Conservation (phyloP, 2,888 invertebrate genomes). For the Lithophane ornitopus region DNA sequence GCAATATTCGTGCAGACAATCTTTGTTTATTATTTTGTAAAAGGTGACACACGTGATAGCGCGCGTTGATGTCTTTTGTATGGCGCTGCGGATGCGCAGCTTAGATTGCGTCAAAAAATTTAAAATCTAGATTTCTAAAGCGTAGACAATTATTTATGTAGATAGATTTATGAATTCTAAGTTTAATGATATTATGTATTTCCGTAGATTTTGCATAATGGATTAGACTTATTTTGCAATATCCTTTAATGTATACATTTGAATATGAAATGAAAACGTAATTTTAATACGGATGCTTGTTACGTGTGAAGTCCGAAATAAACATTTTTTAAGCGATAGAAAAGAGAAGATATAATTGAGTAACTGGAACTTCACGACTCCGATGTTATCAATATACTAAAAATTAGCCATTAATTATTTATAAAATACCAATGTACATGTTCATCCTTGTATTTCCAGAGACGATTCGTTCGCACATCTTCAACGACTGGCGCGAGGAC, state of each 20-base stretch:
- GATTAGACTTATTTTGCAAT: not conserved
- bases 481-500: slow-evolving; percentile 86
- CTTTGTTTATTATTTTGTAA: slow-evolving; percentile 1
- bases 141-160: not conserved
- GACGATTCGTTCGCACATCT: slow-evolving; percentile 82
- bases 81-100: slow-evolving; percentile 24
- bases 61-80: slow-evolving; percentile 76
- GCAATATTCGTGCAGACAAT: not conserved
- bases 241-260: not conserved
- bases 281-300: not conserved
- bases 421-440: not conserved
- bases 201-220: not conserved
- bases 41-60: not conserved
- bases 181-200: not conserved
- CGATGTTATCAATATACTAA: not conserved
- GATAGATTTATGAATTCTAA: slow-evolving; percentile 10
- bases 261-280: not conserved
- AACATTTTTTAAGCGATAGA: no score
- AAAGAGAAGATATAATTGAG: no score
- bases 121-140: not conserved
- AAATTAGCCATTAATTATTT: not conserved
- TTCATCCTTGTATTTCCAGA: slow-evolving; percentile 75
- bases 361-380: no score
- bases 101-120: slow-evolving; percentile 1
- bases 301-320: not conserved